phyloP scores from a whole-genome alignment of 2,797 vertebrate genomes.

The Pachyuromys duprasi region DNA sequence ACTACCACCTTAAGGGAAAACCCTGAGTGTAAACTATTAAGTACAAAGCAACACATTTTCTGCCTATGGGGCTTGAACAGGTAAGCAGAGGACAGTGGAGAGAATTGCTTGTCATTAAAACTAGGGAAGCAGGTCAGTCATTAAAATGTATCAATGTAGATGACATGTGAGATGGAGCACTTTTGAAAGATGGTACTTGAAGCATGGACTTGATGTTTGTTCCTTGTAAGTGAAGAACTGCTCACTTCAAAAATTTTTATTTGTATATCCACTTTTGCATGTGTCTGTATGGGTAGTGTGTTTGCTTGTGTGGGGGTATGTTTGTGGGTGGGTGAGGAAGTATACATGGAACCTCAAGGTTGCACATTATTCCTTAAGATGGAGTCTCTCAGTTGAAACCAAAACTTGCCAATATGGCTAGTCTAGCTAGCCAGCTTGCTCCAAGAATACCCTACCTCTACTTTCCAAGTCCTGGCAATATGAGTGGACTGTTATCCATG shows the following conservation, averaged over 20 bases:
- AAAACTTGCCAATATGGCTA: background rate
- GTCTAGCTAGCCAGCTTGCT: background rate
- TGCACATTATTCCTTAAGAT: background rate
- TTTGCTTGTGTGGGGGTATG: background rate
- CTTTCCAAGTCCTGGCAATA: background rate
- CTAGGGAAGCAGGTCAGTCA: background rate
- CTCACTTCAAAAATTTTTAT: background rate
- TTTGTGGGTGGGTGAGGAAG: background rate
- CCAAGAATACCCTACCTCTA: background rate
- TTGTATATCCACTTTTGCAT: background rate
- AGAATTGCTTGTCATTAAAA: constrained; percentile 37
- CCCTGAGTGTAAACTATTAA: background rate
- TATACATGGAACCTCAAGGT: background rate
- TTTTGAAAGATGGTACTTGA: constrained; percentile 24
- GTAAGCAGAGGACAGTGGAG: background rate
- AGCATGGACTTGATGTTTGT: constrained; percentile 21
- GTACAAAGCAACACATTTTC: background rate
- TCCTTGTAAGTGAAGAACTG: constrained; percentile 35
- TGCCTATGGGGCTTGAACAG: background rate
- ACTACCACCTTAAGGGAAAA: background rate
- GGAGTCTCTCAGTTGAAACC: background rate
- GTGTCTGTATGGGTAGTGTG: background rate
- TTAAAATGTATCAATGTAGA: background rate
- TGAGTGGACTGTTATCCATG: background rate
- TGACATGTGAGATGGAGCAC: background rate